Percentiles rank a stretch among this genome's conserved stretches.
Evolutionary conservation across 35 echinoderm and acorn worm genomes (phyloP).

Genomic region (Ptychodera flava): DNA sequence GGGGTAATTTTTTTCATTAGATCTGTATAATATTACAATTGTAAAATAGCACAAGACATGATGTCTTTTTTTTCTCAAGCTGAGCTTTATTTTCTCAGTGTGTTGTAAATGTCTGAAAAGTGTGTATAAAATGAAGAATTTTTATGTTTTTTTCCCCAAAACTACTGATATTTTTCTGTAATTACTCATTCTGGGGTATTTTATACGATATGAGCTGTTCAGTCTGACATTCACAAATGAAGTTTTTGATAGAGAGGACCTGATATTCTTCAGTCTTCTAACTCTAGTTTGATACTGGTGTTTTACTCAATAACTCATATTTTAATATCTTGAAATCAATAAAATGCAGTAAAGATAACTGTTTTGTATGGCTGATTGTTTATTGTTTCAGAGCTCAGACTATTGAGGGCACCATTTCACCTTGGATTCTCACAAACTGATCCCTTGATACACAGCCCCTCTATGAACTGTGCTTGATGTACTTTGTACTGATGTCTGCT

Average conservation of each 20-base stretch:
- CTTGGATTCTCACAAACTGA: too few species aligned
- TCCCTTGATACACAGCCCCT: too few species aligned
- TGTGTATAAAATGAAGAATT: conserved; percentile 2
- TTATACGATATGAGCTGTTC: neutral
- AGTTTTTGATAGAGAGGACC: neutral
- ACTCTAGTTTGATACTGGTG: neutral
- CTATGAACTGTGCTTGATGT: too few species aligned
- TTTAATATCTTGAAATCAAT: conserved; percentile 2
- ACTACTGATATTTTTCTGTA: neutral
- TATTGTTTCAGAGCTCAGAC: too few species aligned
- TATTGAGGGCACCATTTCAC: too few species aligned
- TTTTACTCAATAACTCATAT: neutral
- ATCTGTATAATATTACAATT: neutral
- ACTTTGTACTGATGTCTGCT: too few species aligned
- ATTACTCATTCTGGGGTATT: neutral
- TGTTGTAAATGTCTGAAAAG: neutral
- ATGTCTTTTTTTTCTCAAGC: too few species aligned
- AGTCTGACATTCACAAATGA: neutral
- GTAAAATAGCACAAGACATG: neutral
- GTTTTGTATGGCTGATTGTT: too few species aligned
- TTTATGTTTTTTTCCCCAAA: neutral
- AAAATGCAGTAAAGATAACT: neutral
- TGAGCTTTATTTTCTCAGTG: neutral
- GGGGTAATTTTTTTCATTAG: neutral
- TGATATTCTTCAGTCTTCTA: neutral